Evolutionary conservation across 2,113 vertebrate genomes (phyloP).

Genomic region (Caranx melampygus): DNA sequence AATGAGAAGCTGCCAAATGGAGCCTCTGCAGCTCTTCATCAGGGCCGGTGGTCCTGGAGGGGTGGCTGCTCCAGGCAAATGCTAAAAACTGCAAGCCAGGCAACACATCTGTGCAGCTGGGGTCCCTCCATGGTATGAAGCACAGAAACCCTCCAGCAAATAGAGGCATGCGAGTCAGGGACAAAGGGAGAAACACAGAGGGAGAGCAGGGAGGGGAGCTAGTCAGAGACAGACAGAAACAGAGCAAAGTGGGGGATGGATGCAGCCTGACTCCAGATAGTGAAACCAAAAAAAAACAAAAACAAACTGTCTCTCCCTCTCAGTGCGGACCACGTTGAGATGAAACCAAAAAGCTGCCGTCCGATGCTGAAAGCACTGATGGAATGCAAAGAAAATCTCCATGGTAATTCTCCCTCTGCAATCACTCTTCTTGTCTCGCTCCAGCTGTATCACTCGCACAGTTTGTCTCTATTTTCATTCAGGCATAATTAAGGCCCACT

Average conservation of each 20-base stretch:
- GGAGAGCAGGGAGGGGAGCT: slow-evolving; percentile 9
- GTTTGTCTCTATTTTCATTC: slow-evolving; percentile 59
- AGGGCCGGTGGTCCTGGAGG: slow-evolving; percentile 72
- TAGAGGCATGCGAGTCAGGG: slow-evolving; percentile 28
- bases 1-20: slow-evolving; percentile 71
- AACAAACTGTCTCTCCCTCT: slow-evolving; percentile 45
- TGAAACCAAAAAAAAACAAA: slow-evolving; percentile 22
- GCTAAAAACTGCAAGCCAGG: slow-evolving; percentile 66
- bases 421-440: slow-evolving; percentile 48
- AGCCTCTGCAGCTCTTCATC: slow-evolving; percentile 74
- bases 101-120: slow-evolving; percentile 77
- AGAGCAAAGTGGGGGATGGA: slow-evolving; percentile 10
- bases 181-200: slow-evolving; percentile 39
- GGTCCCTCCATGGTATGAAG: slow-evolving; percentile 57
- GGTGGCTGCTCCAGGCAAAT: slow-evolving; percentile 65
- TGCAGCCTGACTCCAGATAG: slow-evolving; percentile 43
- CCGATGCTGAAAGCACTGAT: not conserved
- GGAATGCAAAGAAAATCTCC: slow-evolving; percentile 39
- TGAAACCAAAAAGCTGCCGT: slow-evolving; percentile 52
- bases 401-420: slow-evolving; percentile 36
- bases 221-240: slow-evolving; percentile 32
- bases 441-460: slow-evolving; percentile 32
- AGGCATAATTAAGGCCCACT: slow-evolving; percentile 69
- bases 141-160: slow-evolving; percentile 52
- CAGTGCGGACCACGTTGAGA: slow-evolving; percentile 19